Conservation (phyloP, 2,888 invertebrate species). For the Sisyra nigra region DNA sequence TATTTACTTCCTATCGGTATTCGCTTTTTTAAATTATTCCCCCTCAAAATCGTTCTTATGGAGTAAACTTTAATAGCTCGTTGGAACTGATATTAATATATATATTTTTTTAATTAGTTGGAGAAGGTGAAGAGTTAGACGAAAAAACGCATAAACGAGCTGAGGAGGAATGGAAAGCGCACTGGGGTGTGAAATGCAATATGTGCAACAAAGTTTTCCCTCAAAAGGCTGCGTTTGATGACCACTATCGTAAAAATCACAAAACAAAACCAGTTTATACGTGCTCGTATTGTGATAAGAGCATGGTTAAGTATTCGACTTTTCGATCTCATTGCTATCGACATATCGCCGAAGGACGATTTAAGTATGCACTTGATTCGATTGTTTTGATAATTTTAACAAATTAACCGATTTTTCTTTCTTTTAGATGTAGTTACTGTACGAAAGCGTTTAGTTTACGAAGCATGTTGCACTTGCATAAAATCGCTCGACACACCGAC, state of each 20-base stretch:
- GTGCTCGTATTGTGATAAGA: constrained; percentile 38
- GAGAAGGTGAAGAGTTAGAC: constrained; percentile 21
- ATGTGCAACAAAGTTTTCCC: constrained; percentile 34
- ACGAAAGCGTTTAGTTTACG: constrained; percentile 34
- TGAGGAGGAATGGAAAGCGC: constrained; percentile 25
- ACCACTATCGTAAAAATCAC: constrained; percentile 29
- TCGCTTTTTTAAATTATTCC: too few relatives aligned
- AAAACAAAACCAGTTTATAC: constrained; percentile 33
- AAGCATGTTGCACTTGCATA: constrained; percentile 35
- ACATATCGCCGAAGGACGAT: constrained; percentile 37
- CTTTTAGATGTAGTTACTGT: constrained; percentile 35
- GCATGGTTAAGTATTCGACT: constrained; percentile 33
- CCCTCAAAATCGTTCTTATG: not conserved
- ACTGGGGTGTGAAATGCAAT: constrained; percentile 37
- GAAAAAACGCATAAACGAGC: constrained; percentile 30
- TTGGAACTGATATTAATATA: not conserved
- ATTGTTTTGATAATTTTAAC: not conserved
- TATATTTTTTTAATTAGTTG: not conserved
- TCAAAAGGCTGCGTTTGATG: constrained; percentile 33
- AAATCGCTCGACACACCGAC: constrained; percentile 30
- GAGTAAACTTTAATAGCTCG: not conserved
- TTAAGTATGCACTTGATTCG: constrained; percentile 28
- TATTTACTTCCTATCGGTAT: too few relatives aligned
- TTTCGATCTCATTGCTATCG: constrained; percentile 39
- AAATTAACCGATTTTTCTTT: constrained; percentile 8